phyloP scores from a whole-genome alignment of 2,888 invertebrate species.

The Campoplex capitator region DNA sequence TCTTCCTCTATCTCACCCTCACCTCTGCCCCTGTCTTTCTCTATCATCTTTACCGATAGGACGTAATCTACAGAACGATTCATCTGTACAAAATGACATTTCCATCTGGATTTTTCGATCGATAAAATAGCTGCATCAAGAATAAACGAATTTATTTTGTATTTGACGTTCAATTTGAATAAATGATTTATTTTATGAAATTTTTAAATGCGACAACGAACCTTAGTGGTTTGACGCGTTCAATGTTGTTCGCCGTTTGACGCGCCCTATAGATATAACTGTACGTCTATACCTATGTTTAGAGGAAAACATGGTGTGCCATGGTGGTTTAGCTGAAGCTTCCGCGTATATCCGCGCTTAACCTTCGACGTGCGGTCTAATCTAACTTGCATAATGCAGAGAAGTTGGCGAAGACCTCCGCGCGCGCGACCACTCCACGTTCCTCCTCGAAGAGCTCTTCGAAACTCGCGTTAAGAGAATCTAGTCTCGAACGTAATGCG shows the following conservation, averaged over 20 bases:
- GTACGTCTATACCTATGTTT: constrained; percentile 28
- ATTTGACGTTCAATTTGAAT: not conserved
- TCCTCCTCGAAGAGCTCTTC: constrained; percentile 37
- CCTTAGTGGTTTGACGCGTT: constrained; percentile 5
- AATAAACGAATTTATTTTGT: not conserved
- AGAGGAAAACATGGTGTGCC: constrained; percentile 36
- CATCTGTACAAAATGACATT: no score
- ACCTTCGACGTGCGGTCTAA: constrained; percentile 69
- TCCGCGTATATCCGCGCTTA: constrained; percentile 61
- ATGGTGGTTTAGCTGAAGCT: constrained; percentile 54
- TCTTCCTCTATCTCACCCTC: constrained; percentile 8
- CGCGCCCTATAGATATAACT: not conserved
- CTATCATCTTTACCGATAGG: not conserved
- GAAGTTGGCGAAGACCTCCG: constrained; percentile 63
- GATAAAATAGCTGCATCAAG: no score
- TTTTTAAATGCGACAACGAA: not conserved
- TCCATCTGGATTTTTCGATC: no score
- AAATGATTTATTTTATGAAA: not conserved
- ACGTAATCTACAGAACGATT: no score
- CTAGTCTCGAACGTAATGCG: constrained; percentile 62
- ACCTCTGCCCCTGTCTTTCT: not conserved
- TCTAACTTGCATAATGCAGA: constrained; percentile 69
- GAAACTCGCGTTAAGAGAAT: constrained; percentile 69
- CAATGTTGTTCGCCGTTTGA: not conserved
- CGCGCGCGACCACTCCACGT: constrained; percentile 16